Conservation (phyloP, 1,140 invertebrate species). For the Drosophila rhopaloa region DNA sequence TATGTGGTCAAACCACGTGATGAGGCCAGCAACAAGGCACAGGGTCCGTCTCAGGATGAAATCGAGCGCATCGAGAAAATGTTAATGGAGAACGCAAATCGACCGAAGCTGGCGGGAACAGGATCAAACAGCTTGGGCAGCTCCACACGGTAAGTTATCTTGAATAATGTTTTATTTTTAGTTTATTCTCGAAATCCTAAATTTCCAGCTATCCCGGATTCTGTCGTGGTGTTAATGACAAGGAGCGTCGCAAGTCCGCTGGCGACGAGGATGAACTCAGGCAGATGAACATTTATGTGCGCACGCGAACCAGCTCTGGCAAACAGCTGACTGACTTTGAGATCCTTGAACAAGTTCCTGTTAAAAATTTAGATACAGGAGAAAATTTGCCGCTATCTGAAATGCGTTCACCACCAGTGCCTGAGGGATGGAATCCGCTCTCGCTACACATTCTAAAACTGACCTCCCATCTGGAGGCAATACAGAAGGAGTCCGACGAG, state of each 20-base stretch:
- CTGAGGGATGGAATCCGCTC: slow-evolving; percentile 88
- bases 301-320: slow-evolving; percentile 93
- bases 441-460: slow-evolving; percentile 97
- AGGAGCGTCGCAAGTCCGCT: slow-evolving; percentile 89
- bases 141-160: slow-evolving; percentile 65
- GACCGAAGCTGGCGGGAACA: slow-evolving; percentile 78
- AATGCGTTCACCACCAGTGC: slow-evolving; percentile 82
- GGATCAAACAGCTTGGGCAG: slow-evolving; percentile 84
- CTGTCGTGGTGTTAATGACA: slow-evolving; percentile 83
- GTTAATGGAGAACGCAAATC: slow-evolving; percentile 75
- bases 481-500: slow-evolving; percentile 90
- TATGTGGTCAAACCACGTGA: slow-evolving; percentile 93
- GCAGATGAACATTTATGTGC: slow-evolving; percentile 90
- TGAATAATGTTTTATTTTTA: too few relatives aligned
- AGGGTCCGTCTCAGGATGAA: slow-evolving; percentile 87
- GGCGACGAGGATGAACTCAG: slow-evolving; percentile 90
- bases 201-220: slow-evolving; percentile 72
- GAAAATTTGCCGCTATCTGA: slow-evolving; percentile 84
- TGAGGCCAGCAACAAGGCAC: slow-evolving; percentile 89
- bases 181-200: neutral
- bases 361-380: slow-evolving; percentile 96
- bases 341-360: slow-evolving; percentile 96
- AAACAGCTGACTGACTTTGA: slow-evolving; percentile 94
- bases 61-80: slow-evolving; percentile 87
- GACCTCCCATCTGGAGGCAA: slow-evolving; percentile 80